Percentiles rank a stretch among this genome's conserved stretches.
phyloP scores from a whole-genome alignment of 2,888 invertebrate species.

The Mesorhabditis sp. region DNA sequence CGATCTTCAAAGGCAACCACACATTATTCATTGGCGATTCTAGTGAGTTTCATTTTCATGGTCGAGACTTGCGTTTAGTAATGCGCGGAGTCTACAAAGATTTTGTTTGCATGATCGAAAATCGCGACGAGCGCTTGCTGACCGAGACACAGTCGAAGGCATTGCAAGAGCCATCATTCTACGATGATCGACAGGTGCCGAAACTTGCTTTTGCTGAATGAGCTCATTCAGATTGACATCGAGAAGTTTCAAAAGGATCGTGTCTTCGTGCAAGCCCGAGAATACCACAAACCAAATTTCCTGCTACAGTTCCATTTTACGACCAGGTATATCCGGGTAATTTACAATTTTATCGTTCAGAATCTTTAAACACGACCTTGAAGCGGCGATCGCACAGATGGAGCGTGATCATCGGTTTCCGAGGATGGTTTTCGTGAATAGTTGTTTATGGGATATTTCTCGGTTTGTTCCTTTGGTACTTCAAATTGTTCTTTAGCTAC shows the following conservation, averaged over 20 bases:
- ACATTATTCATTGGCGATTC: conserved; percentile 2
- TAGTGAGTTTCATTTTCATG: neutral
- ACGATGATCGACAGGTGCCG: neutral
- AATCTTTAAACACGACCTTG: neutral
- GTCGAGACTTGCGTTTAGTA: neutral
- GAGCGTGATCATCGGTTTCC: neutral
- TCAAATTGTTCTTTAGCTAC: neutral
- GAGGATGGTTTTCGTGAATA: conserved; percentile 1
- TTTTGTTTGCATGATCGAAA: neutral
- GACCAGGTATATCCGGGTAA: neutral
- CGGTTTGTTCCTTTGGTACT: neutral
- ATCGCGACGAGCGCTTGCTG: neutral
- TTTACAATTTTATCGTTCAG: neutral
- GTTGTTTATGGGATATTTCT: neutral
- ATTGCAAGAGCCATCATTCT: neutral
- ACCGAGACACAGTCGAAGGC: conserved; percentile 2
- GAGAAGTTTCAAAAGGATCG: neutral
- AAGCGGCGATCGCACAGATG: neutral
- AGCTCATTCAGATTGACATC: neutral
- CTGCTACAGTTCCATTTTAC: neutral
- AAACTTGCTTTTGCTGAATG: neutral
- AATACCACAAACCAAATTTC: neutral
- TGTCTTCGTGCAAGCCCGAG: conserved; percentile 3
- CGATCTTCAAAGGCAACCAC: neutral
- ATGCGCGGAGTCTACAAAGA: conserved; percentile 4